These are phyloP conservation scores for Perdix hodgsoniae DNA, from an alignment of 2,797 vertebrate species.

Conservation along the genomic window DNA sequence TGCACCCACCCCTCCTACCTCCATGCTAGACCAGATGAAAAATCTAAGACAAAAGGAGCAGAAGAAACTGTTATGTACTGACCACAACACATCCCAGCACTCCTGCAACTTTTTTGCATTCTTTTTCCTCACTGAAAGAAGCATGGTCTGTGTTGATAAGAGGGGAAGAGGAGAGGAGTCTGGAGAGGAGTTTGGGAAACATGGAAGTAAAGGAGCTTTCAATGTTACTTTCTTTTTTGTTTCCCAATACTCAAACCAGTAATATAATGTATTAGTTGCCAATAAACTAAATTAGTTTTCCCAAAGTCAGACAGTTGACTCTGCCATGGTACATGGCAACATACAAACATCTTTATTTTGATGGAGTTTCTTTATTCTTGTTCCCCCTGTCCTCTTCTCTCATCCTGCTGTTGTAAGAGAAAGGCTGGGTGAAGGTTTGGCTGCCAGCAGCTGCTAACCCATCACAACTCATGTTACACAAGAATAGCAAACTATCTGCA, in stretches of 20 bases:
- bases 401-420: accelerated
- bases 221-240: not conserved
- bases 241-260: not conserved
- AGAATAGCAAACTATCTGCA: not conserved
- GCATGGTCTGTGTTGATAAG: not conserved
- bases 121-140: not conserved
- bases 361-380: not conserved
- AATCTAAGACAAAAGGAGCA: not conserved
- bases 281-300: not conserved
- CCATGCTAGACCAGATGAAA: not conserved
- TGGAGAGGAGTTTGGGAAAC: not conserved
- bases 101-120: not conserved
- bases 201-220: not conserved
- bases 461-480: not conserved
- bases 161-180: not conserved
- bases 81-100: not conserved
- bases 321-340: not conserved
- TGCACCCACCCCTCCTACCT: not conserved
- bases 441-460: not conserved
- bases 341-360: not conserved
- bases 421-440: not conserved
- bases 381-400: not conserved
- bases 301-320: not conserved
- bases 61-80: not conserved
- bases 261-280: not conserved